These are phyloP conservation scores for Doryteuthis pealeii DNA, from an alignment of 1,140 invertebrate genomes.

Conservation along the genomic window DNA sequence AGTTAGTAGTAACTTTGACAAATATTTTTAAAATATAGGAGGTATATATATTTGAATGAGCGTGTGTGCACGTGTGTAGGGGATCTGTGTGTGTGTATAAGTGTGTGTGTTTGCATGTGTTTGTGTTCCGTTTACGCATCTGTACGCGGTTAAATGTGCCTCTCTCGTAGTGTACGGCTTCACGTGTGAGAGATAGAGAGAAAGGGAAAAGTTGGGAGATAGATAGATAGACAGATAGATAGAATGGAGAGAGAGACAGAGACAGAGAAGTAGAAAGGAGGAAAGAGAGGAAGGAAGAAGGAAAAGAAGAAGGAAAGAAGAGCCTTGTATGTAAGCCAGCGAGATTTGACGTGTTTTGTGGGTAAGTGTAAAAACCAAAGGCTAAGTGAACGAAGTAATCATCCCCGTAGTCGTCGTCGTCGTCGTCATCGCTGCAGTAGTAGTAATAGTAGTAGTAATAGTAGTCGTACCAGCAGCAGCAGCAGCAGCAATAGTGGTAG, in stretches of 20 bases:
- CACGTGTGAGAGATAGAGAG: conserved; percentile 6
- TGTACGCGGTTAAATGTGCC: neutral
- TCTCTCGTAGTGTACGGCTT: neutral
- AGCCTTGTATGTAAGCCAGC: neutral
- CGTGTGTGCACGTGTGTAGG: neutral
- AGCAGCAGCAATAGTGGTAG: too few species aligned
- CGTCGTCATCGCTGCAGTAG: neutral
- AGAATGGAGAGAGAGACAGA: neutral
- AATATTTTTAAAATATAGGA: too few species aligned
- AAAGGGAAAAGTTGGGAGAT: neutral
- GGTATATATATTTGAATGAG: neutral
- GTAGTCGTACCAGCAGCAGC: too few species aligned
- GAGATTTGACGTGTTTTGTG: neutral
- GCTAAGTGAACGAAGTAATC: neutral
- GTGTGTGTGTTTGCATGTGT: neutral
- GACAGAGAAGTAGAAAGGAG: neutral
- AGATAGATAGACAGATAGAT: conserved; percentile 1
- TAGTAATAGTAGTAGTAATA: too few species aligned
- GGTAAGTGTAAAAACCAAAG: neutral
- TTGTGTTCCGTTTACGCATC: neutral
- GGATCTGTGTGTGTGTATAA: neutral
- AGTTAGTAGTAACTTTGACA: too few species aligned
- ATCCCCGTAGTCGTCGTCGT: neutral
- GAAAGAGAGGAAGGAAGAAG: neutral
- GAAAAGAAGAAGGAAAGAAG: neutral